A percentile compares a stretch with the other conserved stretches of the same genome.
Conservation (phyloP, 2,113 vertebrate genomes). For the Tylochromis polylepis region DNA sequence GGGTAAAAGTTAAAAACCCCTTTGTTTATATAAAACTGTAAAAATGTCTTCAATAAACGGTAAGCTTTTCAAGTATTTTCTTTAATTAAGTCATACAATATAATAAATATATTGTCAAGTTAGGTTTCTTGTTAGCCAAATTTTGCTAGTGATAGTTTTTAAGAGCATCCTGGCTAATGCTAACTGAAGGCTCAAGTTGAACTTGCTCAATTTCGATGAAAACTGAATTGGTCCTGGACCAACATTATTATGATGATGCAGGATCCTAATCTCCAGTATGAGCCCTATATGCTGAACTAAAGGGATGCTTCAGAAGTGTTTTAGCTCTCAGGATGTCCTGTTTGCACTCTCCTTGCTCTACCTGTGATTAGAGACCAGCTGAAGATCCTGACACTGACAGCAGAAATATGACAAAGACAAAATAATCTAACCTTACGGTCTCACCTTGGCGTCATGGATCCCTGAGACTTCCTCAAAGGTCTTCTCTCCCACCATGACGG, state of each 20-base stretch:
- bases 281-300: background rate
- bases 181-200: background rate
- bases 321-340: background rate
- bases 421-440: background rate
- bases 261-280: background rate
- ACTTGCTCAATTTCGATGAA: background rate
- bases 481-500: constrained; percentile 93
- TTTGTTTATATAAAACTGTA: background rate
- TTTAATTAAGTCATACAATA: background rate
- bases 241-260: background rate
- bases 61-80: background rate
- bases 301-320: background rate
- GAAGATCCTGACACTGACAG: background rate
- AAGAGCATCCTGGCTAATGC: background rate
- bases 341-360: background rate
- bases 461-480: constrained; percentile 87
- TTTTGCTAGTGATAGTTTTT: background rate
- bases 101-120: background rate
- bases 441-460: constrained; percentile 90
- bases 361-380: background rate
- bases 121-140: background rate
- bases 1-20: background rate
- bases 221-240: background rate
- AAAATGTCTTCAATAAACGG: background rate
- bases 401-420: background rate